Evolutionary conservation across 2,888 invertebrate species (phyloP).

Genomic region (Amiota mariae): DNA sequence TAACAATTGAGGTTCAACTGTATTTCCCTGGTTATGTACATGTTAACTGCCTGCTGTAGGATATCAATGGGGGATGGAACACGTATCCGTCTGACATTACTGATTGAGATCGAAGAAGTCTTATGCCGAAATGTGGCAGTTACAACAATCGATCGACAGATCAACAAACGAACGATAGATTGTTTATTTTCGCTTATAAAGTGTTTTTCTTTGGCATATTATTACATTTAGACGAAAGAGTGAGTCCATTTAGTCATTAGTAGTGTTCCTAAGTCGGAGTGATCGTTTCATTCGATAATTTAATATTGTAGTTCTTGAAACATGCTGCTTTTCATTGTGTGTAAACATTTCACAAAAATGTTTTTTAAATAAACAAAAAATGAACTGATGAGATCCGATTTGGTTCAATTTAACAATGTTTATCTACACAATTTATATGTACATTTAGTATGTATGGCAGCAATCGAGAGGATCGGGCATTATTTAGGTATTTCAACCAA

Average conservation of each 20-base stretch:
- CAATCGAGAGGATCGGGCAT: constrained; percentile 16
- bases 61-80: neutral
- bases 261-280: neutral
- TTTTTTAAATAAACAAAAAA: constrained; percentile 6
- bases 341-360: constrained; percentile 22
- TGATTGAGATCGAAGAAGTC: neutral
- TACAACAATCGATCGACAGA: neutral
- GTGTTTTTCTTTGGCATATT: constrained; percentile 65
- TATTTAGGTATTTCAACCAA: constrained; percentile 46
- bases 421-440: constrained; percentile 56
- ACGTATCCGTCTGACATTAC: neutral
- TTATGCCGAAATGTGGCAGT: neutral
- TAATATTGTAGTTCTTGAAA: neutral
- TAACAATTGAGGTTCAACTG: neutral
- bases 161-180: constrained; percentile 48
- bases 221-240: constrained; percentile 54
- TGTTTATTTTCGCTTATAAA: constrained; percentile 66
- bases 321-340: neutral
- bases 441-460: constrained; percentile 7
- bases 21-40: neutral
- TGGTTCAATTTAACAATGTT: no score
- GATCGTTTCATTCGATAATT: neutral
- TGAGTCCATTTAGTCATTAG: constrained; percentile 51
- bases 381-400: no score
- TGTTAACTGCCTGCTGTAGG: neutral